Conservation (phyloP, 2,113 vertebrate genomes). For the Chloropsis cyanopogon region DNA sequence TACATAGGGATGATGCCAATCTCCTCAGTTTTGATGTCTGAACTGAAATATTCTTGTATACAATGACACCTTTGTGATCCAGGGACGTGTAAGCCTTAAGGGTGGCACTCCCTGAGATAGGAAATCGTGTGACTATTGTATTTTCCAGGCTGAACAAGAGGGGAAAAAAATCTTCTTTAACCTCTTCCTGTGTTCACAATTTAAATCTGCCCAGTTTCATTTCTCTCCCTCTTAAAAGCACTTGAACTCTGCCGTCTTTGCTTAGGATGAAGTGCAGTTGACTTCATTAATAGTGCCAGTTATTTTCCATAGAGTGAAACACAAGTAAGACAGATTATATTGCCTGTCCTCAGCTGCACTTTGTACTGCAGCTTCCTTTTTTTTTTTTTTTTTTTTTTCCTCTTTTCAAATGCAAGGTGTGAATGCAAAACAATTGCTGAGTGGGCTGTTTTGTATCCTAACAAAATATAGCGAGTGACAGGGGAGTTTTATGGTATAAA, state of each 20-base stretch:
- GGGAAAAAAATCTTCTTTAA: not conserved
- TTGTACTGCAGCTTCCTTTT: not conserved
- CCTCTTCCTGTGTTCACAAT: not conserved
- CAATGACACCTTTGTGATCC: not conserved
- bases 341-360: slow-evolving; percentile 53
- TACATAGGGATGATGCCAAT: not conserved
- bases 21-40: not conserved
- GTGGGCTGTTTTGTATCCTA: slow-evolving; percentile 37
- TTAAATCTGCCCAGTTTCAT: not conserved
- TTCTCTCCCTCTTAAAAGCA: not conserved
- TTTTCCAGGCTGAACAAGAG: not conserved
- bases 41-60: not conserved
- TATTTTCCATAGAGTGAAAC: slow-evolving; percentile 54
- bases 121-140: not conserved
- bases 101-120: not conserved
- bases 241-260: slow-evolving; percentile 27
- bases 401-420: slow-evolving; percentile 46
- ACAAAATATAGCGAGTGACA: slow-evolving; percentile 35
- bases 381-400: not conserved
- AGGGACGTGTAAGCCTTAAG: not conserved
- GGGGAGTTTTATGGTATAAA: slow-evolving; percentile 38
- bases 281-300: slow-evolving; percentile 21
- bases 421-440: slow-evolving; percentile 50
- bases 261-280: slow-evolving; percentile 30
- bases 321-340: slow-evolving; percentile 13